These are phyloP conservation scores for Sebastes jordani DNA, from an alignment of 2,797 vertebrate genomes.

Conservation along the genomic window DNA sequence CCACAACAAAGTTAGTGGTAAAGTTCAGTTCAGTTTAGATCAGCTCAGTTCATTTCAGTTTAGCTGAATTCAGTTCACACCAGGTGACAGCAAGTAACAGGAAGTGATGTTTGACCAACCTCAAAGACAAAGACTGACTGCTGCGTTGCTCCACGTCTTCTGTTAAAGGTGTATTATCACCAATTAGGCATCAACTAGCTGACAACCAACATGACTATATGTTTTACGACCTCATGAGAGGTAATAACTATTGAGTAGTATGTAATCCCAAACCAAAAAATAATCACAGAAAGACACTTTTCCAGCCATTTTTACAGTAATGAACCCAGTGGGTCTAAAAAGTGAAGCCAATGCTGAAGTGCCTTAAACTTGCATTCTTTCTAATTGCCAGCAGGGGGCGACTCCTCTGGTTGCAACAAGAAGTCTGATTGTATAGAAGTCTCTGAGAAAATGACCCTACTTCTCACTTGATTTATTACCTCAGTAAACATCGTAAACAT, in stretches of 20 bases:
- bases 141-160: background rate
- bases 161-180: background rate
- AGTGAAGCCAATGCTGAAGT: no score
- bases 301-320: background rate
- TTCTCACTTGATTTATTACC: no score
- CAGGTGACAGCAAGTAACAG: slow-evolving; percentile 16
- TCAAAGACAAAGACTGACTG: slow-evolving; percentile 1
- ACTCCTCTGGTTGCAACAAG: no score
- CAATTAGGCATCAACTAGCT: background rate
- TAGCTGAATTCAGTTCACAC: background rate
- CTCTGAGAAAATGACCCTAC: fast-evolving
- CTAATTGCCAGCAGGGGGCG: no score
- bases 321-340: no score
- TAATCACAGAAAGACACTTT: background rate
- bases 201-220: background rate
- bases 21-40: background rate
- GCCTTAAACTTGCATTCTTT: no score
- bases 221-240: background rate
- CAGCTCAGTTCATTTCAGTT: background rate
- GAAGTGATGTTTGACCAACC: slow-evolving; percentile 2
- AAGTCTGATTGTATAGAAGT: no score
- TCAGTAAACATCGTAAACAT: no score
- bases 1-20: background rate
- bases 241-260: background rate
- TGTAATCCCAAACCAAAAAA: background rate